Percentiles rank a stretch among this genome's conserved stretches.
These are phyloP conservation scores for Lepidocyrtoides sp. DNA, from an alignment of 2,888 invertebrate genomes.

Conservation along the genomic window DNA sequence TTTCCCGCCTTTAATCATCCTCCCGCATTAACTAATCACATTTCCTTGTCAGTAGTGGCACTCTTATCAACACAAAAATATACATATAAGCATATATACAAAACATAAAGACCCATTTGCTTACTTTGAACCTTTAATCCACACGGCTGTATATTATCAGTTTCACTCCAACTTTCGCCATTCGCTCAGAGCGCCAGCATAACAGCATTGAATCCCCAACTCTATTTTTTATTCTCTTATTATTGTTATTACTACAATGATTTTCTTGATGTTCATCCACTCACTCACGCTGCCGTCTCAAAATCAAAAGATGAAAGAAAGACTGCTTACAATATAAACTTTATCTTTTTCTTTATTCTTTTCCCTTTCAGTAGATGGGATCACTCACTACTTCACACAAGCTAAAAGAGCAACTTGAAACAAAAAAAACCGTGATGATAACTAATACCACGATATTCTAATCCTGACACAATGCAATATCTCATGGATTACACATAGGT, in stretches of 20 bases:
- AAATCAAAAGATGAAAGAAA: background rate
- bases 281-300: background rate
- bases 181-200: background rate
- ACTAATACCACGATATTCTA: no score
- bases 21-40: background rate
- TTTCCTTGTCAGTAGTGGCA: background rate
- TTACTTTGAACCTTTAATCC: background rate
- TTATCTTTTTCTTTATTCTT: background rate
- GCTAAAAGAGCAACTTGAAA: background rate
- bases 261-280: background rate
- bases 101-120: no score
- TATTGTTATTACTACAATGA: background rate
- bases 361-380: constrained; percentile 4
- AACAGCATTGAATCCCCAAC: background rate
- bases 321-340: background rate
- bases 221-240: no score
- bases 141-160: background rate
- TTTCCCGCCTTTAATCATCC: background rate
- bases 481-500: no score
- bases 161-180: background rate
- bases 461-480: constrained; percentile 38
- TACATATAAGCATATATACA: background rate
- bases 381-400: constrained; percentile 26
- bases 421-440: no score
- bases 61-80: background rate